A percentile compares a stretch with the other conserved stretches of the same genome.
Conservation (phyloP, 2,113 vertebrate species). For the Pseudois nayaur region DNA sequence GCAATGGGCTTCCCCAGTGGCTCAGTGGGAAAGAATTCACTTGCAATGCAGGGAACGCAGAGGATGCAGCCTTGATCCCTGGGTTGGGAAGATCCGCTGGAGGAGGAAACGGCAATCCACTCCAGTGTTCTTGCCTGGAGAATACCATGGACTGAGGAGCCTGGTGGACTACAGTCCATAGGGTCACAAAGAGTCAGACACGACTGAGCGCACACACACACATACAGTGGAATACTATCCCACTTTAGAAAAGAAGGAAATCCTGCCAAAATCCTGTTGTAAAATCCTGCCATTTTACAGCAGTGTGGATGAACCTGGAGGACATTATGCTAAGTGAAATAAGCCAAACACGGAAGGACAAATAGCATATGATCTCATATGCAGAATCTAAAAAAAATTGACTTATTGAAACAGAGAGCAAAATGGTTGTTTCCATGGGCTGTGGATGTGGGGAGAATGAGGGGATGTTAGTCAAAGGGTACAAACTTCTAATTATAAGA, state of each 20-base stretch:
- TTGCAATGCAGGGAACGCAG: background rate
- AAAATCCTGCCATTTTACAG: background rate
- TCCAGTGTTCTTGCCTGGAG: background rate
- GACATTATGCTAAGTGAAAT: background rate
- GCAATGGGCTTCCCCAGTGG: background rate
- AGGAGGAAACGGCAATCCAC: background rate
- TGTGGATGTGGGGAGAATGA: background rate
- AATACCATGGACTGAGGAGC: background rate
- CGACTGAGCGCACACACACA: rapidly evolving
- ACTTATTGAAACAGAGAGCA: background rate
- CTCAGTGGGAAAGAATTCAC: background rate
- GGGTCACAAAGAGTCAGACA: background rate
- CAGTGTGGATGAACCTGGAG: background rate
- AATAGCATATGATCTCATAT: background rate
- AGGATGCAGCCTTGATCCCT: background rate
- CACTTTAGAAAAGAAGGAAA: background rate
- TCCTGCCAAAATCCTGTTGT: background rate
- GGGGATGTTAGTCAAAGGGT: background rate
- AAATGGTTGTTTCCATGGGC: background rate
- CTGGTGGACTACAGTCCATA: background rate
- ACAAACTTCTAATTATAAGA: background rate
- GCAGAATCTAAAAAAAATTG: background rate
- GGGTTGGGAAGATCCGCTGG: background rate
- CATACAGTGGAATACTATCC: background rate
- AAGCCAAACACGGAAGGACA: background rate